Evolutionary conservation across 2,113 vertebrate genomes (phyloP).

Genomic region (Machaerirhynchus nigripectus): DNA sequence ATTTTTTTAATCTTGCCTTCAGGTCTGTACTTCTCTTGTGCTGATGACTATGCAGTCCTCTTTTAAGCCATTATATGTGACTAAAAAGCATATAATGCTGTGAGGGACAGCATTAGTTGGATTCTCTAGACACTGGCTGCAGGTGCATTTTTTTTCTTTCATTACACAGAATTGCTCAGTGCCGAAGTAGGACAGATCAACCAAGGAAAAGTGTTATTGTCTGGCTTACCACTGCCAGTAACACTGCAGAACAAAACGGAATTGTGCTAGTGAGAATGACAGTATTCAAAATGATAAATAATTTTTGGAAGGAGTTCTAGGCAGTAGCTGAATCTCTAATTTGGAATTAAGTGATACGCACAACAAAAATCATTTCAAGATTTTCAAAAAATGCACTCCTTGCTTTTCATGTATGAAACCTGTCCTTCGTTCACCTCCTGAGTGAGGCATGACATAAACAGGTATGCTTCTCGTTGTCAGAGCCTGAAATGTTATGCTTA

Average conservation of each 20-base stretch:
- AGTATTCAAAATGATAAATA: background rate
- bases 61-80: background rate
- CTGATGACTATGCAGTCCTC: background rate
- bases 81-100: background rate
- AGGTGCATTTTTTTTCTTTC: background rate
- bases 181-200: background rate
- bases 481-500: fast-evolving
- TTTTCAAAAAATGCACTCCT: fast-evolving
- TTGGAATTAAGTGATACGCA: background rate
- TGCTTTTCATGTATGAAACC: background rate
- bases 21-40: background rate
- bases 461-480: too few relatives aligned
- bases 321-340: background rate
- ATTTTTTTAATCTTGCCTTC: background rate
- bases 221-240: background rate
- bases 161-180: background rate
- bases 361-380: background rate
- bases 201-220: background rate
- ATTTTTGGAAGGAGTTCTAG: background rate
- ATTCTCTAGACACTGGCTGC: background rate
- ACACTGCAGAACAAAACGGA: background rate
- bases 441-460: fast-evolving
- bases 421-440: too few relatives aligned
- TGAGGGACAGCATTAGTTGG: background rate
- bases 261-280: background rate